phyloP scores from a whole-genome alignment of 2,888 invertebrate species.

The Graphium colonna region DNA sequence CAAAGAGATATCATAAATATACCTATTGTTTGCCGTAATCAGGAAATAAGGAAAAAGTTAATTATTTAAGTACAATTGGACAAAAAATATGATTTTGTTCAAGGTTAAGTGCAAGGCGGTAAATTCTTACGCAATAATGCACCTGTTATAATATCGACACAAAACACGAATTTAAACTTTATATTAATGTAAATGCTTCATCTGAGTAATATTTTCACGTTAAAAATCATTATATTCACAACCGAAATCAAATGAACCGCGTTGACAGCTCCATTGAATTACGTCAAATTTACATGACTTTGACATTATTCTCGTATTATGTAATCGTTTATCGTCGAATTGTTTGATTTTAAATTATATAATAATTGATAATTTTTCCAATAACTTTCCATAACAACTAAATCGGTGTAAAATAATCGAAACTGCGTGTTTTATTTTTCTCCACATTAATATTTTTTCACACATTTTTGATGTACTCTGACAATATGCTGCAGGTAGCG shows the following conservation, averaged over 20 bases:
- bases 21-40: not conserved
- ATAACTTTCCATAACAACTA: too few species aligned
- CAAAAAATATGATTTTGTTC: constrained; percentile 12
- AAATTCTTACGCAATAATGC: not conserved
- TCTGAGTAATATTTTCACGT: not conserved
- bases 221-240: constrained; percentile 2
- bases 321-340: not conserved
- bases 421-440: too few species aligned
- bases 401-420: too few species aligned
- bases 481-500: too few species aligned
- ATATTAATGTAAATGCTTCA: not conserved
- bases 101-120: constrained; percentile 14
- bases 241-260: constrained; percentile 22
- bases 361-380: too few species aligned
- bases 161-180: not conserved
- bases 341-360: too few species aligned
- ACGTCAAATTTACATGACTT: not conserved
- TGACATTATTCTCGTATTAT: not conserved
- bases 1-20: not conserved
- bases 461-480: too few species aligned
- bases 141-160: not conserved
- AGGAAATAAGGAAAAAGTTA: constrained; percentile 1
- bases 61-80: not conserved
- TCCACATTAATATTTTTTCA: too few species aligned
- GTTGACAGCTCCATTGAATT: constrained; percentile 15